Conservation (phyloP, 2,797 vertebrate genomes). For the Leptatherina wallacei region DNA sequence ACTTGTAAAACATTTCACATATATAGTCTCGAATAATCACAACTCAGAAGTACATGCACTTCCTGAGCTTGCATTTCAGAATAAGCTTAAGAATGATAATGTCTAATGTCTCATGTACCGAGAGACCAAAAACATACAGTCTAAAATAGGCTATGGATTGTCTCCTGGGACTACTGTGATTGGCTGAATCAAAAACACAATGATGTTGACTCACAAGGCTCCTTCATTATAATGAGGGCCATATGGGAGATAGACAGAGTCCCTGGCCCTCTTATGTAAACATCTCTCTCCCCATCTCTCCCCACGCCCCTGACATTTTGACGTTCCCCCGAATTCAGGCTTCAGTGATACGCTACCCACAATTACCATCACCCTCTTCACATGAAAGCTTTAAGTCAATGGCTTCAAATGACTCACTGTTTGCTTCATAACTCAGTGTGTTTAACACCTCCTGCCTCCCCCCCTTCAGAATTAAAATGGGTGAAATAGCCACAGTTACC, state of each 20-base stretch:
- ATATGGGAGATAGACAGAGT: constrained; percentile 71
- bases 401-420: constrained; percentile 66
- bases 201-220: constrained; percentile 80
- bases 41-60: constrained; percentile 17
- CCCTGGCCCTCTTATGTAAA: constrained; percentile 75
- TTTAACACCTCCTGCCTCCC: constrained; percentile 63
- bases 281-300: constrained; percentile 65
- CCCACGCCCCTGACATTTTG: constrained; percentile 77
- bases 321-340: constrained; percentile 61
- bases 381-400: constrained; percentile 53
- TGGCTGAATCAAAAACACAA: constrained; percentile 71
- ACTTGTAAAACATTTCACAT: constrained; percentile 52
- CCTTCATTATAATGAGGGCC: constrained; percentile 81
- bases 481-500: constrained; percentile 55
- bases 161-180: constrained; percentile 45
- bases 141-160: constrained; percentile 67
- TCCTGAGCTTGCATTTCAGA: constrained; percentile 20
- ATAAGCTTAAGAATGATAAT: constrained; percentile 55
- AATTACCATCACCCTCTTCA: constrained; percentile 64
- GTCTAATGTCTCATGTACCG: constrained; percentile 40
- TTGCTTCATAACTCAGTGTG: constrained; percentile 51
- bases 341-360: constrained; percentile 58
- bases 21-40: constrained; percentile 32
- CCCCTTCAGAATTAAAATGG: constrained; percentile 42
- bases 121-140: constrained; percentile 51